Percentiles rank a stretch among this genome's conserved stretches.
Conservation (phyloP, 2,888 invertebrate genomes). For the Thalpophila matura region DNA sequence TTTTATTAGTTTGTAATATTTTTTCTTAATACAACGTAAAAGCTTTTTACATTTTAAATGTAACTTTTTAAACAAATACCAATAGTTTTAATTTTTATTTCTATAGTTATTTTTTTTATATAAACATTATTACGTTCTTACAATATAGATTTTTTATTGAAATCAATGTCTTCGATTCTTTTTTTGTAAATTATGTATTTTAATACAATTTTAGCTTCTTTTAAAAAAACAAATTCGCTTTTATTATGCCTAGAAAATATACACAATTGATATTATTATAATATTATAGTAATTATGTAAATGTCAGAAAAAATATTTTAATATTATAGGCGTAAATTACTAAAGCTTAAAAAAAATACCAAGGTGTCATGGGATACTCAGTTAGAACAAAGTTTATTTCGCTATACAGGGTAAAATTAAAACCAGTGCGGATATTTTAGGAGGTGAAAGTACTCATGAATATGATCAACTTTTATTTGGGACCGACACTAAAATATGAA, state of each 20-base stretch:
- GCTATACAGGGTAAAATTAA: no score
- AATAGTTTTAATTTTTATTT: constrained; percentile 32
- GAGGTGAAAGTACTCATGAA: no score
- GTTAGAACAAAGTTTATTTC: no score
- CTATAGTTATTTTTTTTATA: constrained; percentile 21
- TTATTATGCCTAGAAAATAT: not conserved
- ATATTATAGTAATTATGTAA: constrained; percentile 8
- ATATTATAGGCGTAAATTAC: constrained; percentile 9
- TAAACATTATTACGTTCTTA: constrained; percentile 10
- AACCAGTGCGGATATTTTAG: no score
- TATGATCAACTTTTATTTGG: no score
- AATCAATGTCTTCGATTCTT: constrained; percentile 37
- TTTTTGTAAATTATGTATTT: not conserved
- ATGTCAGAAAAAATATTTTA: no score
- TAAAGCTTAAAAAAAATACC: not conserved
- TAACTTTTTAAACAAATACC: constrained; percentile 36
- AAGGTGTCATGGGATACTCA: constrained; percentile 19
- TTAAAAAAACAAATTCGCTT: no score
- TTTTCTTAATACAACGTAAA: constrained; percentile 17
- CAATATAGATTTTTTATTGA: constrained; percentile 17
- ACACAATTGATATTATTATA: not conserved
- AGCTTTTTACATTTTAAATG: constrained; percentile 21
- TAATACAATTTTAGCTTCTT: not conserved
- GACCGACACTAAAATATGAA: no score
- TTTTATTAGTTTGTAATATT: constrained; percentile 12